phyloP scores from a whole-genome alignment of 2,888 invertebrate genomes.

The Arge pagana region DNA sequence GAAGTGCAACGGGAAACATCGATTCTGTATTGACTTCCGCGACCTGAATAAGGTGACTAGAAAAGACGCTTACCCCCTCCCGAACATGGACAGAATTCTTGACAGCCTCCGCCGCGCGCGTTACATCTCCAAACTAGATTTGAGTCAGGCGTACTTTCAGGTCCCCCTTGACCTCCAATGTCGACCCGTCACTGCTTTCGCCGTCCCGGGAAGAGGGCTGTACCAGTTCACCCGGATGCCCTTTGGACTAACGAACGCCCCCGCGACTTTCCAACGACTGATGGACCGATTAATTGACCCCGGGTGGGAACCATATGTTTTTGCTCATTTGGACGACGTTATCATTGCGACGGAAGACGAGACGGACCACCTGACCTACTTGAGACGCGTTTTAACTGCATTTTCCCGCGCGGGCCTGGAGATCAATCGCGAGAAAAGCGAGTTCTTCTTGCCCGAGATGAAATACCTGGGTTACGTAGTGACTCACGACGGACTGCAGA shows the following conservation, averaged over 20 bases:
- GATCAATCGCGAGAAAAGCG: slow-evolving; percentile 32
- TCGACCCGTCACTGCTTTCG: slow-evolving; percentile 41
- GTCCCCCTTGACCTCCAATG: slow-evolving; percentile 32
- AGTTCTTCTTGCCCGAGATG: slow-evolving; percentile 32
- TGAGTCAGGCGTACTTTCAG: slow-evolving; percentile 42
- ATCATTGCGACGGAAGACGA: slow-evolving; percentile 31
- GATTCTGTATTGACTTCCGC: slow-evolving; percentile 43
- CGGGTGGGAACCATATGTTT: slow-evolving; percentile 33
- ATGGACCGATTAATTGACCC: slow-evolving; percentile 36
- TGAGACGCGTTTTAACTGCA: slow-evolving; percentile 30
- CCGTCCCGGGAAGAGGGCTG: slow-evolving; percentile 37
- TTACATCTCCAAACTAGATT: slow-evolving; percentile 44
- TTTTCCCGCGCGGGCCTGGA: slow-evolving; percentile 27
- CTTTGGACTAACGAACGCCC: slow-evolving; percentile 38
- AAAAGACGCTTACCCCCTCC: slow-evolving; percentile 43
- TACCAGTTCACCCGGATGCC: slow-evolving; percentile 43
- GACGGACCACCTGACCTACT: slow-evolving; percentile 32
- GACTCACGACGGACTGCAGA: neutral
- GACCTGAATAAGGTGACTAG: slow-evolving; percentile 42
- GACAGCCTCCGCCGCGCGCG: slow-evolving; percentile 38
- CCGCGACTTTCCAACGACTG: slow-evolving; percentile 39
- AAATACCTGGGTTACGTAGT: slow-evolving; percentile 26
- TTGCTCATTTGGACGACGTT: slow-evolving; percentile 39
- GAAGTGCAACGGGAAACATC: slow-evolving; percentile 36
- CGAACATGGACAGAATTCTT: slow-evolving; percentile 38